phyloP scores from a whole-genome alignment of 2,888 invertebrate species.

The Cryptocheilus praepositus region DNA sequence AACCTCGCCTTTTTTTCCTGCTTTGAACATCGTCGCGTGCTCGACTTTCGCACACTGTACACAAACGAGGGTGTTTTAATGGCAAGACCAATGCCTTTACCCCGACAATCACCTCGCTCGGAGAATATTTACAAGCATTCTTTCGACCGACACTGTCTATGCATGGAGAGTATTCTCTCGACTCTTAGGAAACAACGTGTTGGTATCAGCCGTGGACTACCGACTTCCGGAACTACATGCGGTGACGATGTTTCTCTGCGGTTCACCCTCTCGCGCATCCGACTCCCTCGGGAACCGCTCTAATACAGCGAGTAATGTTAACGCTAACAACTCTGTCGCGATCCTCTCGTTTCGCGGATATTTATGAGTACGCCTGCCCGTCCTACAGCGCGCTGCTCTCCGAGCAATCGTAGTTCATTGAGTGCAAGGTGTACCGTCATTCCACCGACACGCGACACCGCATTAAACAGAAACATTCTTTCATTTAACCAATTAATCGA shows the following conservation, averaged over 20 bases:
- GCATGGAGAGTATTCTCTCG: constrained; percentile 7
- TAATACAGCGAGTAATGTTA: constrained; percentile 30
- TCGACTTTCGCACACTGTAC: too few species aligned
- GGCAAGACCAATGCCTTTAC: too few species aligned
- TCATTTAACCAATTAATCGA: too few species aligned
- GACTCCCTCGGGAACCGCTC: constrained; percentile 24
- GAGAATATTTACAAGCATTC: constrained; percentile 1
- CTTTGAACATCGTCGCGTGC: too few species aligned
- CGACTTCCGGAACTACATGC: constrained; percentile 28
- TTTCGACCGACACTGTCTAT: background rate
- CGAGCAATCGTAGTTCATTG: background rate
- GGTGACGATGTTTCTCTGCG: constrained; percentile 19
- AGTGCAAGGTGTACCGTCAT: too few species aligned
- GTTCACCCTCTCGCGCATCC: constrained; percentile 28
- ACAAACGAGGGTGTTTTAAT: too few species aligned
- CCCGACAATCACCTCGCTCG: background rate
- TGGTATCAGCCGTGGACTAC: constrained; percentile 16
- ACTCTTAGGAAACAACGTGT: constrained; percentile 3
- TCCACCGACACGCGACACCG: too few species aligned
- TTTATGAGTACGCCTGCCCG: constrained; percentile 22
- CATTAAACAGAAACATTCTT: too few species aligned
- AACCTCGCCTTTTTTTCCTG: too few species aligned
- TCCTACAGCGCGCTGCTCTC: constrained; percentile 9
- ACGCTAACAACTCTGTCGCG: constrained; percentile 20
- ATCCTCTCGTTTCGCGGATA: constrained; percentile 29